Evolutionary conservation across 1,140 invertebrate genomes (phyloP), one percentile per base, ranked within the genome.

Genomic region (Scaptodrosophila lebanonensis): DNA sequence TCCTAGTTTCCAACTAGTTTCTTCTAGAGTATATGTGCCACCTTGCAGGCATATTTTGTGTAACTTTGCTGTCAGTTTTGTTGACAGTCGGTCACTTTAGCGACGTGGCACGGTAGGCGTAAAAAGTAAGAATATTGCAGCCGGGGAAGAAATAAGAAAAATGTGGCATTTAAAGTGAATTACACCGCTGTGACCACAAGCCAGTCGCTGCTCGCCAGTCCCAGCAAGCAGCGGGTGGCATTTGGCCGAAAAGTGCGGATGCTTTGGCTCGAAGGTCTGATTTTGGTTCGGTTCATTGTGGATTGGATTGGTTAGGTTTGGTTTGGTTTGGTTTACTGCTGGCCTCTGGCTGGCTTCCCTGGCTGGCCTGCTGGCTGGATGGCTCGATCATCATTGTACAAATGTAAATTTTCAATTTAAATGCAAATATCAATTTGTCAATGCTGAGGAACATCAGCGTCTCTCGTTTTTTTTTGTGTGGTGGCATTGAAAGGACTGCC

Each of bases 361-460:
- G 8, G 3, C 32, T n/a, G 20, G 40, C 32, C 65, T 56, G 40
- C 16, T 9, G 30, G 16, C 30, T 18, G 7, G 22, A 27, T 50
- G 52, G 56, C 60, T 70, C 71, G 71, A 76, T 76, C 72, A 77
- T 71, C 58, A 66, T 65, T 51, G 69, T 59, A 83, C 82, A 85
- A 83, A 85, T 85, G 83, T 85, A 85, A 85, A 85, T 85, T 85
- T 85, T 85, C 83, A 85, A 85, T 85, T 85, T 85, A 85, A 85
- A 85, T 85, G 83, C 83, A 85, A 85, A 85, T 85, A 85, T 85
- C 83, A 85, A 85, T 85, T 85, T 85, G 83, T 85, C 83, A 85
- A 85, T 85, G 75, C 66, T 58, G 40, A 52, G 42, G 42, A 29
- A 15, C 30, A 4, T 12, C 17, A 32, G 11, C 38, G 40, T 33